phyloP scores from a whole-genome alignment of 2,888 invertebrate species.

The Barypeithes pellucidus region DNA sequence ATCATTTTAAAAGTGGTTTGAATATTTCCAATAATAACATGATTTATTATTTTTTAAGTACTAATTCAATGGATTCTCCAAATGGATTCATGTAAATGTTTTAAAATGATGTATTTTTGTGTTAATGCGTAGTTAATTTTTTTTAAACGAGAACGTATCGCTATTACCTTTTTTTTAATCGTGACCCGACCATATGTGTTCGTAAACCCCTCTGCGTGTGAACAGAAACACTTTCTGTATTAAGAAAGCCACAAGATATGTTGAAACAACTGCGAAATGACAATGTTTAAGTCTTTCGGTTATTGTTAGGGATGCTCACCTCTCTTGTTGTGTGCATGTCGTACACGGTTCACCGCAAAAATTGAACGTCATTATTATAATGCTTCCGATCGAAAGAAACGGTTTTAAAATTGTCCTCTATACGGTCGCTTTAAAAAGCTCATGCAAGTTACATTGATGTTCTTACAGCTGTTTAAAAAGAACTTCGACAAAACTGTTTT shows the following conservation, averaged over 20 bases:
- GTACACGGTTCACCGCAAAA: conserved; percentile 59
- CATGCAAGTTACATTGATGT: too few species aligned
- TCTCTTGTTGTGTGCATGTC: conserved; percentile 56
- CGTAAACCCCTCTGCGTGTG: conserved; percentile 57
- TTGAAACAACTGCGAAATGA: conserved; percentile 58
- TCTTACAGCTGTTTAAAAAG: too few species aligned
- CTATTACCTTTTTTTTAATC: too few species aligned
- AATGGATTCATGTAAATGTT: too few species aligned
- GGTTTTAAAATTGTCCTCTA: conserved; percentile 38
- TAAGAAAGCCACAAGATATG: conserved; percentile 57
- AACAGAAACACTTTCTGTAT: conserved; percentile 60
- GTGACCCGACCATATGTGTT: conserved; percentile 35
- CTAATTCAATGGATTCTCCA: too few species aligned
- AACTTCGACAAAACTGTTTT: too few species aligned
- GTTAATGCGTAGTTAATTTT: background rate
- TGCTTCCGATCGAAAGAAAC: conserved; percentile 57
- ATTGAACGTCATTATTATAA: conserved; percentile 62
- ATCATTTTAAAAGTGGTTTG: too few species aligned
- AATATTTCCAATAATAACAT: too few species aligned
- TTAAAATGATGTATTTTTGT: too few species aligned
- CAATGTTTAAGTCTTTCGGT: conserved; percentile 62
- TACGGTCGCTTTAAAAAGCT: background rate
- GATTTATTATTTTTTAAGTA: too few species aligned
- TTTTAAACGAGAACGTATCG: conserved; percentile 31
- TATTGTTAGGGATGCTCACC: conserved; percentile 62